A percentile compares a stretch with the other conserved stretches of the same genome.
Conservation (phyloP, 2,888 invertebrate species). For the Scaptomyza flava region DNA sequence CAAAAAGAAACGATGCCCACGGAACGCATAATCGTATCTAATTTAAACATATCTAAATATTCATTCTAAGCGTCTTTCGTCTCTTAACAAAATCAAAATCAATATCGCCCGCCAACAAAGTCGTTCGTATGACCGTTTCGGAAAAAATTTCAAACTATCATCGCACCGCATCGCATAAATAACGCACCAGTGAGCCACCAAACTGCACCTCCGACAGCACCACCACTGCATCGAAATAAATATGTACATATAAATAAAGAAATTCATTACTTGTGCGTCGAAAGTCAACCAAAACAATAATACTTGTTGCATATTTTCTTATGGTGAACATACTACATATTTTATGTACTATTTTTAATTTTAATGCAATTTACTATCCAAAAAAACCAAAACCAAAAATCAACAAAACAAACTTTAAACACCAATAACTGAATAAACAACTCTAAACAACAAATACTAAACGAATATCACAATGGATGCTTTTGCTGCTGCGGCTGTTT, state of each 20-base stretch:
- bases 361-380: constrained; percentile 66
- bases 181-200: constrained; percentile 9
- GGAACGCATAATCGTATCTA: constrained; percentile 15
- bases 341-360: constrained; percentile 51
- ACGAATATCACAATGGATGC: constrained; percentile 33
- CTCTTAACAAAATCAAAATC: not conserved
- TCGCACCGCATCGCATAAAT: constrained; percentile 33
- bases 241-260: constrained; percentile 13
- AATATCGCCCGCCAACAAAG: constrained; percentile 19
- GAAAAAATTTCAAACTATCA: constrained; percentile 26
- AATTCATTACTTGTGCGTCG: constrained; percentile 27
- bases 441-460: constrained; percentile 17
- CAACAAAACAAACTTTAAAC: constrained; percentile 24
- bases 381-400: constrained; percentile 27
- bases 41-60: not conserved
- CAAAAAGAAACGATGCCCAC: not conserved
- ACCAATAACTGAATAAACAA: constrained; percentile 23
- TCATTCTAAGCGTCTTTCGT: constrained; percentile 8
- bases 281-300: constrained; percentile 20
- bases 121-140: constrained; percentile 45
- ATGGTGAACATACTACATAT: constrained; percentile 17
- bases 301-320: constrained; percentile 22
- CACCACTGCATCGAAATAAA: constrained; percentile 7
- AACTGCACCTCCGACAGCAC: constrained; percentile 9
- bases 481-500: not conserved